Conservation (phyloP, 2,113 vertebrate genomes). For the Zosterops borbonicus region DNA sequence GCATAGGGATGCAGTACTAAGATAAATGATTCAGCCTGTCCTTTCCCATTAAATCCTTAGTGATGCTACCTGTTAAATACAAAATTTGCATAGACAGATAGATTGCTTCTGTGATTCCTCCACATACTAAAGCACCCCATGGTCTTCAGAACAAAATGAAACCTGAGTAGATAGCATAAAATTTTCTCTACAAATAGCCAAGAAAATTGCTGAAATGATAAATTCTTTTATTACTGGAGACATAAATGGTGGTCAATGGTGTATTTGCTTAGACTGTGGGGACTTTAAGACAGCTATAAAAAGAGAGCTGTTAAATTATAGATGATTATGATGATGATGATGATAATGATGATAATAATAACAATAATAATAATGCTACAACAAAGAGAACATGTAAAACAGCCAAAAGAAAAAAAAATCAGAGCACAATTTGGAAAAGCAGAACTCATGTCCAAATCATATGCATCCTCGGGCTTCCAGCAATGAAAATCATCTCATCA, state of each 20-base stretch:
- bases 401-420: not conserved
- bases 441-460: not conserved
- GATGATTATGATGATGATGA: not conserved
- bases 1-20: not conserved
- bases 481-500: not conserved
- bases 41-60: not conserved
- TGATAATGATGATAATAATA: not conserved
- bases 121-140: not conserved
- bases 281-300: not conserved
- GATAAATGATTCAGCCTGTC: not conserved
- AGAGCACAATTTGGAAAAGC: not conserved
- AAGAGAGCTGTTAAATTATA: not conserved
- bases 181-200: not conserved
- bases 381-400: not conserved
- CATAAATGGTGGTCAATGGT: not conserved
- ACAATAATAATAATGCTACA: not conserved
- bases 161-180: not conserved
- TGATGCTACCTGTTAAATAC: not conserved
- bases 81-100: constrained; percentile 5
- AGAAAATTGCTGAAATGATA: not conserved
- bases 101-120: not conserved
- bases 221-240: not conserved
- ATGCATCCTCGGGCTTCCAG: not conserved
- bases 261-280: not conserved
- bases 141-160: constrained; percentile 13